Evolutionary conservation across 1,140 invertebrate genomes (phyloP).

Genomic region (Scaptodrosophila lebanonensis): DNA sequence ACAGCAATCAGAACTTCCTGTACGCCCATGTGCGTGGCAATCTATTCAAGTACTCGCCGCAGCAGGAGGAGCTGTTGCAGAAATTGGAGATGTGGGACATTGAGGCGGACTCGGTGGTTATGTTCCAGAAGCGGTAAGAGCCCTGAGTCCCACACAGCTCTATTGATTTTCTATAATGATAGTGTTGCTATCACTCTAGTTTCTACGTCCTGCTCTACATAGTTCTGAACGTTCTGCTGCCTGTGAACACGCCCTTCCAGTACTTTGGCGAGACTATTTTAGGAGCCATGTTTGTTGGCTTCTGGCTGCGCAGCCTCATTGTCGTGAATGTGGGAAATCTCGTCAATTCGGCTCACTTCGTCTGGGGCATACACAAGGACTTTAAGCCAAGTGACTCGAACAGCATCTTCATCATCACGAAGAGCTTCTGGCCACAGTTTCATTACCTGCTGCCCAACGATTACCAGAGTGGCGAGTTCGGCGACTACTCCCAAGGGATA

Average conservation of each 20-base stretch:
- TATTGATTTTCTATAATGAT: not conserved
- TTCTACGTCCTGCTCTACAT: constrained; percentile 84
- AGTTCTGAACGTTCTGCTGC: constrained; percentile 83
- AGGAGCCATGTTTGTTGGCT: constrained; percentile 81
- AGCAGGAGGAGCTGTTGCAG: constrained; percentile 84
- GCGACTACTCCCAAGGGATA: constrained; percentile 82
- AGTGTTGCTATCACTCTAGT: constrained; percentile 71
- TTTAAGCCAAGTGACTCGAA: constrained; percentile 86
- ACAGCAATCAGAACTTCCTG: constrained; percentile 90
- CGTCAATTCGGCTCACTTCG: constrained; percentile 82
- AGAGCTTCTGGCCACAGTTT: constrained; percentile 87
- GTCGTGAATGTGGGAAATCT: constrained; percentile 82
- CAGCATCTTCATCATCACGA: constrained; percentile 84
- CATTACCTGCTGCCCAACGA: constrained; percentile 87
- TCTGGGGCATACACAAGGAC: constrained; percentile 84
- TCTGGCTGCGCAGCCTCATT: constrained; percentile 82
- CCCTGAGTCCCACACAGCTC: not conserved
- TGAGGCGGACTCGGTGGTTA: constrained; percentile 88
- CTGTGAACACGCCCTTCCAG: constrained; percentile 84
- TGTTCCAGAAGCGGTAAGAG: constrained; percentile 87
- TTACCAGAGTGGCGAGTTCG: constrained; percentile 87
- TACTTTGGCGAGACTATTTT: constrained; percentile 84
- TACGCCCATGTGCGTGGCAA: constrained; percentile 88
- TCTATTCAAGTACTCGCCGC: constrained; percentile 83
- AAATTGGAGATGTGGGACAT: constrained; percentile 92